Evolutionary conservation across 2,113 vertebrate genomes (phyloP).

Genomic region (Panthera leo): DNA sequence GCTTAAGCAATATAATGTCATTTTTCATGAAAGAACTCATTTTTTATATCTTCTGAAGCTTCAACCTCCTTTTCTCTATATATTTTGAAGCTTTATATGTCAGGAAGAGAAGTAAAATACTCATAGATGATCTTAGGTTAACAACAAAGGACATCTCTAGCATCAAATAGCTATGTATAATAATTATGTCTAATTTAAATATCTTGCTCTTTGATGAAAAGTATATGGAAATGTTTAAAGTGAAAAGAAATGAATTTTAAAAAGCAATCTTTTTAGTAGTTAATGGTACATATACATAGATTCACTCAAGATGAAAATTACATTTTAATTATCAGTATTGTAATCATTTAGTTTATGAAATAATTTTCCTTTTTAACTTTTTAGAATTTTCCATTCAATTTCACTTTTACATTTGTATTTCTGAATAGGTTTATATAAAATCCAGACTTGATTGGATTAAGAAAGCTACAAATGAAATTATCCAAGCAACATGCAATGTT

Average conservation of each 20-base stretch:
- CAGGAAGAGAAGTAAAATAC: neutral
- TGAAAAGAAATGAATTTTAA: neutral
- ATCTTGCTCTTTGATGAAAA: neutral
- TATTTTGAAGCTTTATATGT: neutral
- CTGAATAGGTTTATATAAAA: neutral
- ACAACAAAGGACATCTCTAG: neutral
- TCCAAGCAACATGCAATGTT: neutral
- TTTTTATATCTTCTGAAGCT: neutral
- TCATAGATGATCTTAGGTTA: neutral
- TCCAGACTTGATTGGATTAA: neutral
- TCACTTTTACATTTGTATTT: neutral
- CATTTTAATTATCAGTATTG: neutral
- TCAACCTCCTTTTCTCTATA: neutral
- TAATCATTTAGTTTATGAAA: slow-evolving; percentile 37
- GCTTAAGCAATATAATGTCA: slow-evolving; percentile 35
- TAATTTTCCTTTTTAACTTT: neutral
- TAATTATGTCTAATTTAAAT: neutral
- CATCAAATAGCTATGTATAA: neutral
- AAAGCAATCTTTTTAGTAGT: neutral
- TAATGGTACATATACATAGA: neutral
- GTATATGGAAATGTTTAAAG: neutral
- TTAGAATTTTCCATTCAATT: slow-evolving; percentile 15
- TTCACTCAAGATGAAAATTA: slow-evolving; percentile 12
- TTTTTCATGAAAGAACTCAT: slow-evolving; percentile 41
- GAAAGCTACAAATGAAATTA: neutral